Conservation (phyloP, 2,113 vertebrate genomes). For the Channa maculata region DNA sequence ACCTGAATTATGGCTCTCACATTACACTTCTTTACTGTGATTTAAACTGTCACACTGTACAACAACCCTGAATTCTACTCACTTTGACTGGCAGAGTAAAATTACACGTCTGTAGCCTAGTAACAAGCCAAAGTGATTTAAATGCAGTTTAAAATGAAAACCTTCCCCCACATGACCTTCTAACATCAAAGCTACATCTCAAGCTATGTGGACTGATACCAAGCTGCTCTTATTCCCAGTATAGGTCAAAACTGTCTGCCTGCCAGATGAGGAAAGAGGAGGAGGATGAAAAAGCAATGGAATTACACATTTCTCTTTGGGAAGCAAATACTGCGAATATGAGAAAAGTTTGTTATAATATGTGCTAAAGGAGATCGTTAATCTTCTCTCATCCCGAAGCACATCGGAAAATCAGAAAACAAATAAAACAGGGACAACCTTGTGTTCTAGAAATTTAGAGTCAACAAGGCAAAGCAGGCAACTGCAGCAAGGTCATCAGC, state of each 20-base stretch:
- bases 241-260: not conserved
- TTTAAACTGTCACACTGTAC: constrained; percentile 3
- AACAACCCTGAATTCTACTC: constrained; percentile 13
- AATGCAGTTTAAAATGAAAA: constrained; percentile 40
- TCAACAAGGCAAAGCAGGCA: no score
- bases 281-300: not conserved
- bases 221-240: constrained; percentile 6
- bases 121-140: constrained; percentile 54
- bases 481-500: no score
- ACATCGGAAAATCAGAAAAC: no score
- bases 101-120: constrained; percentile 60
- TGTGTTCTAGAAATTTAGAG: no score
- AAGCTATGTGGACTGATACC: constrained; percentile 3
- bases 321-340: not conserved
- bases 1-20: not conserved
- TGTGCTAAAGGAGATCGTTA: no score
- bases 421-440: no score
- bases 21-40: not conserved
- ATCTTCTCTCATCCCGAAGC: no score
- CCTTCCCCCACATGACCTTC: constrained; percentile 11
- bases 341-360: not conserved
- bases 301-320: not conserved
- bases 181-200: constrained; percentile 44
- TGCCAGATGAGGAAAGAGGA: not conserved
- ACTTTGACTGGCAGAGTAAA: constrained; percentile 41